Evolutionary conservation across 2,797 vertebrate genomes (phyloP), one percentile per base, ranked within the genome.

Genomic region (Amblyraja radiata): DNA sequence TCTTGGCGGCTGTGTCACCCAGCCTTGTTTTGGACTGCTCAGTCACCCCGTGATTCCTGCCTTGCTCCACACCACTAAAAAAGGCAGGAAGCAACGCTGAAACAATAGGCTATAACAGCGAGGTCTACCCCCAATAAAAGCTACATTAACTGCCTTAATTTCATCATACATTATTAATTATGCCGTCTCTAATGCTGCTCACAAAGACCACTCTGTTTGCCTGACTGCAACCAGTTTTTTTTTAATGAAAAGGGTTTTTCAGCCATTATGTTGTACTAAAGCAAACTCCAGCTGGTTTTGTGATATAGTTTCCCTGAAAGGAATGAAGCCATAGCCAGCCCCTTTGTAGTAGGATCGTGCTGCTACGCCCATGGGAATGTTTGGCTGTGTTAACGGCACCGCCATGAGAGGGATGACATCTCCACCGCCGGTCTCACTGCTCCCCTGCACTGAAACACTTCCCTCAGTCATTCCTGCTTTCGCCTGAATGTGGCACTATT

Each of bases 401-500:
- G 1, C 61, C 9, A 88, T 88, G 65, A 36, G 61, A 63, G n/a
- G 36, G 18, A 54, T n/a, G 68, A 18, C 84, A 28, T 61, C 28
- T 36, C 13, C 36, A 79, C 77, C 39, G 36, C 61, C 61, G 13
- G 32, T 32, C 32, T 32, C 84, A 14, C 18, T n/a, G 84, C 84
- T 36, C n/a, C 63, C 14, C n/a, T 65, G 16, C n/a, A 36, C 32
- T 32, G 6, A 88, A 65, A 21, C 61, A 14, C 65, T 68, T 32
- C 61, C 61, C 4, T 32, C 84, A 68, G 84, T 68, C 16, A 68
- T 88, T 65, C 58, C n/a, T 9, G 28, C 32, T n/a, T 68, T 68
- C 8, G 84, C 84, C 84, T 88, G 61, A 88, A 68, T 68, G 61
- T 88, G 84, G 84, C 84, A 88, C 84, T 68, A 88, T 88, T 88